Conservation (phyloP, 2,797 vertebrate species). For the Galaxias olidus region DNA sequence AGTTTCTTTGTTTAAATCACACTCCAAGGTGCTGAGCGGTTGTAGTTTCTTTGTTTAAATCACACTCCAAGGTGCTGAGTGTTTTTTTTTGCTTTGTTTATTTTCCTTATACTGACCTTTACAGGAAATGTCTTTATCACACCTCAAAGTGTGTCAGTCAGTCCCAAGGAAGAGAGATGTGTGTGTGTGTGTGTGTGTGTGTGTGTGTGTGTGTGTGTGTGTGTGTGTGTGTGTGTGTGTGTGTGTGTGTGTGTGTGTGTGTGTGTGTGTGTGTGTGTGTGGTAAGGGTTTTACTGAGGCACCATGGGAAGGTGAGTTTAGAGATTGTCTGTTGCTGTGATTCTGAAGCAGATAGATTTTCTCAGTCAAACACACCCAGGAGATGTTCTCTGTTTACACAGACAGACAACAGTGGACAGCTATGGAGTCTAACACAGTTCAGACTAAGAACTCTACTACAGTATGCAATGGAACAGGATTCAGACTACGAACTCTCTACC, state of each 20-base stretch:
- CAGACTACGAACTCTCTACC: too few relatives aligned
- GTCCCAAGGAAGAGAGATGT: constrained; percentile 2
- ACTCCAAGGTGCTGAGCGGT: background rate
- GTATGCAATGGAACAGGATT: too few relatives aligned
- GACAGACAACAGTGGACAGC: background rate
- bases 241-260: background rate
- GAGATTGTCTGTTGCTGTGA: constrained; percentile 5
- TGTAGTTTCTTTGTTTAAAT: constrained; percentile 1
- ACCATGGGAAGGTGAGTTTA: constrained; percentile 8
- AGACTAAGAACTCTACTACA: too few relatives aligned
- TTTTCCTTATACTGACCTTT: constrained; percentile 31
- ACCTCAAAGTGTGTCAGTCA: constrained; percentile 10
- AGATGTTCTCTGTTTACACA: constrained; percentile 7
- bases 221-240: background rate
- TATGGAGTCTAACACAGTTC: too few relatives aligned
- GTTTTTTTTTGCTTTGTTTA: constrained; percentile 17
- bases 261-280: background rate
- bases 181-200: background rate
- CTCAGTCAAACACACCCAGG: constrained; percentile 22
- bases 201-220: background rate
- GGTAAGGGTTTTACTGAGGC: background rate
- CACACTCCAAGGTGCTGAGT: constrained; percentile 1
- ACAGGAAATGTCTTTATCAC: constrained; percentile 22
- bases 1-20: constrained; percentile 9
- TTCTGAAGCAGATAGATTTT: constrained; percentile 23